Conservation (phyloP, 2,888 invertebrate species). For the Rhagium mordax region DNA sequence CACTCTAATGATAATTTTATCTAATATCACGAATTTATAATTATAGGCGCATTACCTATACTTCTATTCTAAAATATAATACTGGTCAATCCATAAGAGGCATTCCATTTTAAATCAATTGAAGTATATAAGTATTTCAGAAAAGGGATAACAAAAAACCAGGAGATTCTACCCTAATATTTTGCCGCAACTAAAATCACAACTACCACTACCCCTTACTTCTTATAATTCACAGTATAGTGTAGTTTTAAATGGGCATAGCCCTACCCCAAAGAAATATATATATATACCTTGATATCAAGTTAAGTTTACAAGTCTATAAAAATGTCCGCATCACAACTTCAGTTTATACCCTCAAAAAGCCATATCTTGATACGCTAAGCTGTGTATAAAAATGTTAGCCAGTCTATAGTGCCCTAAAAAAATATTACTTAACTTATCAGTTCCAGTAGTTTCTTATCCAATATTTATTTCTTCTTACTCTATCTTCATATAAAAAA, state of each 20-base stretch:
- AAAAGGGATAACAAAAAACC: background rate
- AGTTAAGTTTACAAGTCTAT: background rate
- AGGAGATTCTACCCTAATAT: background rate
- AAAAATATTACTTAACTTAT: slow-evolving; percentile 15
- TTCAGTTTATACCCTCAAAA: background rate
- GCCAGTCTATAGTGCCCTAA: background rate
- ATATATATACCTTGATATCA: background rate
- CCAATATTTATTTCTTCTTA: background rate
- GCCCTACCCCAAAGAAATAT: background rate
- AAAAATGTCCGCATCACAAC: background rate
- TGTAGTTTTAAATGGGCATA: background rate
- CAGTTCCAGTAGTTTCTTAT: slow-evolving; percentile 5
- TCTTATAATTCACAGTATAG: background rate
- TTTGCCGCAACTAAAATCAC: background rate
- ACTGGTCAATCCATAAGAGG: slow-evolving; percentile 31
- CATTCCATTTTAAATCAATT: slow-evolving; percentile 11
- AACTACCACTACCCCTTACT: background rate
- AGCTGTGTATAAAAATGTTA: slow-evolving; percentile 14
- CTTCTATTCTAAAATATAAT: slow-evolving; percentile 28
- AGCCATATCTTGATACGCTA: background rate
- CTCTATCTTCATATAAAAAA: background rate
- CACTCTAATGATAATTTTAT: slow-evolving; percentile 31
- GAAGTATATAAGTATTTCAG: background rate
- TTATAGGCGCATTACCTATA: slow-evolving; percentile 26
- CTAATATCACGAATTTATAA: slow-evolving; percentile 35